These are phyloP conservation scores for Cynocephalus volans DNA, from an alignment of 2,113 vertebrate species.

Conservation along the genomic window DNA sequence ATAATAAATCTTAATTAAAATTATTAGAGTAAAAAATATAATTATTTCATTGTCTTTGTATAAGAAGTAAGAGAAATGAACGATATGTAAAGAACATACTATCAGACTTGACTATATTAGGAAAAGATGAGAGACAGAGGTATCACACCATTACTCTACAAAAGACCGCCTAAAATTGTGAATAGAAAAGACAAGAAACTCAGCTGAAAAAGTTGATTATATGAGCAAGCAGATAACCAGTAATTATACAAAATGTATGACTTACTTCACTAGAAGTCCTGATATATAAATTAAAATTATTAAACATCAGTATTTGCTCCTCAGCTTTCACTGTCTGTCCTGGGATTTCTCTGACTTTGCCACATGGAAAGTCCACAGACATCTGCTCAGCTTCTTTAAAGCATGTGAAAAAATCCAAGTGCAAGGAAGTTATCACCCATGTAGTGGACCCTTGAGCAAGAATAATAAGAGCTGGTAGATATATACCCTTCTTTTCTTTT, in stretches of 20 bases:
- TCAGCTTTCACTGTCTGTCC: background rate
- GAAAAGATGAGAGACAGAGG: background rate
- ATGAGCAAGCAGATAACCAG: background rate
- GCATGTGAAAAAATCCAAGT: background rate
- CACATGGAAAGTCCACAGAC: accelerated
- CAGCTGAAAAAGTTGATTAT: background rate
- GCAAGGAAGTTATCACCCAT: background rate
- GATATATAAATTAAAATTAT: background rate
- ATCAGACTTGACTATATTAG: background rate
- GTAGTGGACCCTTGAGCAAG: background rate
- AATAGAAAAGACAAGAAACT: background rate
- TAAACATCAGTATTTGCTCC: too few species aligned
- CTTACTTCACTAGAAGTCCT: background rate
- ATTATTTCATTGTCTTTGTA: background rate
- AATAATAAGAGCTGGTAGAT: too few species aligned
- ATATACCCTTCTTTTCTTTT: background rate
- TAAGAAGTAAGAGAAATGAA: background rate
- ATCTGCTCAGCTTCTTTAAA: background rate
- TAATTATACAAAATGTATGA: background rate
- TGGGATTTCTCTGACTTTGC: background rate
- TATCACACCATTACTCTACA: too few species aligned
- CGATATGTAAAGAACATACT: background rate
- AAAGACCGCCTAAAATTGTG: background rate
- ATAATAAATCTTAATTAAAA: background rate
- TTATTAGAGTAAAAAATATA: background rate